Base-by-base conservation (phyloP, 2,113 vertebrate genomes). In the Tretioscincus oriximinensis region DNA sequence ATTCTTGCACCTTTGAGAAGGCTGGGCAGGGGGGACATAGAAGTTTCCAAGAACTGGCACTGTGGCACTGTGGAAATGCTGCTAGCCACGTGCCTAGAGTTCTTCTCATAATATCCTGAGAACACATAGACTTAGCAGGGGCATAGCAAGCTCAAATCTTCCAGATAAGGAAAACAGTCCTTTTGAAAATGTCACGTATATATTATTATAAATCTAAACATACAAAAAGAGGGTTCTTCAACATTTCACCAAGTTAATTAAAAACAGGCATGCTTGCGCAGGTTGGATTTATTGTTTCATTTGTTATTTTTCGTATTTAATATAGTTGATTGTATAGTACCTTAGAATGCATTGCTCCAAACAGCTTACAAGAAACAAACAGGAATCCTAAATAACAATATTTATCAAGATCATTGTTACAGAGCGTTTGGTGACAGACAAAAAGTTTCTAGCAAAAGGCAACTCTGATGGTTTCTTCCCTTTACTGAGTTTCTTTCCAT, bases 271-370 rank as follows among this genome's bases (percentile, higher is more conserved):
- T 35, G 61, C 84, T 81, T 71, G 54, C 65, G 79, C 65, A 0
- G 0, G 10, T 49, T 0, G 64, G 65, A 1, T 0, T 67, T 49
- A 41, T 65, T 65, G 9, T 10, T 65, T 65, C 28, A 26, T 65
- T 4, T 11, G 24, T 65, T 18, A 64, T 64, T 64, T 41, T 41
- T 5, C 35, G 5, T 51, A 9, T 64, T 21, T 61, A 61, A 7
- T 63, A 63, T 8, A 26, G 61, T 22, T 63, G 61, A 26, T 63
- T 24, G 21, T 63, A 63, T 11, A 1, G 11, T 58, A 16, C 54
- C 18, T 58, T 58, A 58, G 11, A 16, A 58, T 4, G 18, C 14
- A 58, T 18, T 58, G 14, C 14, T 18, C 16, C 14, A 58, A 58
- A 18, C 16, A 58, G 12, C 54, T 58, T 58, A 18, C 54, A 58